A percentile compares a stretch with the other conserved stretches of the same genome.
phyloP scores from a whole-genome alignment of 1,140 invertebrate genomes.

The Vanessa atalanta region DNA sequence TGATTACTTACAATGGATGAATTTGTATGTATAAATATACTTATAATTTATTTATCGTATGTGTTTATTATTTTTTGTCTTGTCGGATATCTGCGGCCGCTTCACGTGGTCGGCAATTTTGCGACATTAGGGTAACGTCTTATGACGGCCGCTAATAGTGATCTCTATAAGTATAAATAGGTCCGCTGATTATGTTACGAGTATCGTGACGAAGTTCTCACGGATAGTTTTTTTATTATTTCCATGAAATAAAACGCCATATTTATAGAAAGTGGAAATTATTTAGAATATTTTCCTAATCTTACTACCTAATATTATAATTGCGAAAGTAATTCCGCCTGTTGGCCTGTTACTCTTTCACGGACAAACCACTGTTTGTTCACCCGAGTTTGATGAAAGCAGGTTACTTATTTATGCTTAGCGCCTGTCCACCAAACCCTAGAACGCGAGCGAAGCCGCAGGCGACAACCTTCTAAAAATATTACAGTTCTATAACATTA shows the following conservation, averaged over 20 bases:
- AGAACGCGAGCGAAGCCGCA: too few relatives aligned
- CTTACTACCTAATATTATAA: too few relatives aligned
- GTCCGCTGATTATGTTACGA: background rate
- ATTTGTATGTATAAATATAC: background rate
- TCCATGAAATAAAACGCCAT: background rate
- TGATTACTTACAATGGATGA: background rate
- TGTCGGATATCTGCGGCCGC: background rate
- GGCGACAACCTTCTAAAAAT: too few relatives aligned
- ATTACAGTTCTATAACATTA: too few relatives aligned
- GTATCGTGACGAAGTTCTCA: slow-evolving; percentile 24
- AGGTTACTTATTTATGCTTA: too few relatives aligned
- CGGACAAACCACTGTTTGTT: too few relatives aligned
- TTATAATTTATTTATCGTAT: too few relatives aligned
- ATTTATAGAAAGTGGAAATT: background rate
- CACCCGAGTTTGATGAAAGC: too few relatives aligned
- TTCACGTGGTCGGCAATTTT: slow-evolving; percentile 19
- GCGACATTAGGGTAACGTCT: slow-evolving; percentile 30
- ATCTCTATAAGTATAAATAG: slow-evolving; percentile 20
- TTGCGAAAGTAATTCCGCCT: too few relatives aligned
- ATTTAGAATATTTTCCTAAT: too few relatives aligned
- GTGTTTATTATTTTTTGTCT: background rate
- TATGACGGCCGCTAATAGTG: slow-evolving; percentile 25
- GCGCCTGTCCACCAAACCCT: too few relatives aligned
- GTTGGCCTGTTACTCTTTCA: too few relatives aligned
- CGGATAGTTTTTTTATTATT: background rate